Conservation (phyloP, 1,140 invertebrate genomes). For the Phymorhynchus buccinoides region DNA sequence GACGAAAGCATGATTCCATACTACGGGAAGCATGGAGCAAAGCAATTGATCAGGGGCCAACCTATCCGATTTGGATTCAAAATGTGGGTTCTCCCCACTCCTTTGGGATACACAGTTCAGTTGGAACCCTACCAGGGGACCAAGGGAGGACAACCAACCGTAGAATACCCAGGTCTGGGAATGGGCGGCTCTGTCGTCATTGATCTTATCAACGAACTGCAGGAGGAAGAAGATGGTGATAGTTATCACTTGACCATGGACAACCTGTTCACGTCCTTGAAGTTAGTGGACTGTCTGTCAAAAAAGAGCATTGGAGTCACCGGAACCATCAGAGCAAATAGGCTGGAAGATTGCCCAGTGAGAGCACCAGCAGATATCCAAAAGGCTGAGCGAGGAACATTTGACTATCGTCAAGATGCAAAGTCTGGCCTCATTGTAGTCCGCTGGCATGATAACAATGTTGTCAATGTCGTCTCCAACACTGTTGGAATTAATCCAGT, state of each 20-base stretch:
- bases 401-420: background rate
- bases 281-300: conserved; percentile 25
- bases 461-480: conserved; percentile 5
- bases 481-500: background rate
- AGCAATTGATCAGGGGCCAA: conserved; percentile 25
- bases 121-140: conserved; percentile 47
- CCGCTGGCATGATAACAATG: background rate
- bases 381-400: background rate
- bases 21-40: conserved; percentile 10
- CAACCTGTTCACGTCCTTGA: background rate
- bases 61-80: conserved; percentile 33
- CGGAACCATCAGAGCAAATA: background rate
- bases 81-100: conserved; percentile 43
- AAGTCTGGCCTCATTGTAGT: background rate
- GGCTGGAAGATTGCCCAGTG: conserved; percentile 3
- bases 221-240: background rate
- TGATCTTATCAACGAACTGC: conserved; percentile 43
- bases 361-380: background rate
- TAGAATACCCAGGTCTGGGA: conserved; percentile 26
- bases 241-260: conserved; percentile 41
- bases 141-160: conserved; percentile 21
- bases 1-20: conserved; percentile 36
- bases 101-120: conserved; percentile 40
- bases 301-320: background rate
- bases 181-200: conserved; percentile 43